Base-by-base conservation (phyloP, 2,113 vertebrate genomes). In the Vireo altiloquus region DNA sequence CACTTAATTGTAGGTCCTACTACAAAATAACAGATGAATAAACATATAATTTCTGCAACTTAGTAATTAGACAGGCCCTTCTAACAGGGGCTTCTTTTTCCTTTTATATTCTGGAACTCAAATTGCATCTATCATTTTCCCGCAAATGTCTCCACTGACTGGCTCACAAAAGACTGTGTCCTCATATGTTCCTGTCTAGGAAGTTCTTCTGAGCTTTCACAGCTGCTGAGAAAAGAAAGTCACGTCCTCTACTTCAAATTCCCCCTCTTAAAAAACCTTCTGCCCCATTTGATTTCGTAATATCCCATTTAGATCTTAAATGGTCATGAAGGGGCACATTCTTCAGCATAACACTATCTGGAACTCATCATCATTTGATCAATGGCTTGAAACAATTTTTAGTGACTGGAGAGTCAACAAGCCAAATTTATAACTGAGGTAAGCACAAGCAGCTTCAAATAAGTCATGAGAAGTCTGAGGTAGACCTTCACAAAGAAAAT, bases 1-100 rank as follows among this genome's bases (percentile, higher is more conserved):
- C 24, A 92, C 59, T 94, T 88, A 87, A 97, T 93, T 89, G 37
- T 86, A 93, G 70, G 75, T 56, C 85, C 70, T 44, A 37, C 8
- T 91, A 74, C 63, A 90, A 94, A 95, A 82, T 86, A 91, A 81
- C 56, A 96, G 76, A 92, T 92, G 93, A 96, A 96, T 64, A 94
- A 94, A 95, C 60, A 92, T 70, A 17, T 82, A 54, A 82, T 93
- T 95, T 95, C 75, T 92, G 93, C 68, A 88, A 93, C 71, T 94
- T 90, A 88, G 90, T 94, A 95, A 96, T 93, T 83, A 94, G 85
- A 70, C 40, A 79, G 52, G 71, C 56, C 37, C 71, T 91, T 86
- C 42, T 81, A 82, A 63, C 44, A 92, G 44, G 37, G 54, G 63
- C 52, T 70, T 93, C 59, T 90, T 93, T 91, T 80, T 63, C 84